Conservation (phyloP, 2,797 vertebrate genomes). For the Cheirogaleus major region DNA sequence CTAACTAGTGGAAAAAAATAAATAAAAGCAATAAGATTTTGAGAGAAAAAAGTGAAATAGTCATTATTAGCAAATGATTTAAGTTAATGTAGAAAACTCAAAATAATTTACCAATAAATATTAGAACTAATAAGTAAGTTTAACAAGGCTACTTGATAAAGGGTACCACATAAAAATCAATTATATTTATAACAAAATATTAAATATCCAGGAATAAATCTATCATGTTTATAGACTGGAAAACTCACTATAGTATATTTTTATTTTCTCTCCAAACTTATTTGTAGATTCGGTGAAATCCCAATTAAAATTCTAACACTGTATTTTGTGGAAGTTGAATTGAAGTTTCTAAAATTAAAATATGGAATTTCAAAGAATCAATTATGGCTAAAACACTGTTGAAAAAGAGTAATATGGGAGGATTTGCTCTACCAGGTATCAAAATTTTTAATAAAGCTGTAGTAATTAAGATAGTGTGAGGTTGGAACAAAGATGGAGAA, state of each 20-base stretch:
- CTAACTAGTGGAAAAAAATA: neutral
- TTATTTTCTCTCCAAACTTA: neutral
- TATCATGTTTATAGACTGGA: neutral
- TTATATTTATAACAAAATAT: neutral
- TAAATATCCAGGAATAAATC: neutral
- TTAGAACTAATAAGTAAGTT: neutral
- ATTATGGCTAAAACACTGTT: neutral
- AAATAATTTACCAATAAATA: neutral
- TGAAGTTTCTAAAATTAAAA: slow-evolving; percentile 12
- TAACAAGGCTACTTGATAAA: neutral
- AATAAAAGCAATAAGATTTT: neutral
- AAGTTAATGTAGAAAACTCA: neutral
- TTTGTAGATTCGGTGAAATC: neutral
- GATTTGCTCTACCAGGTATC: neutral
- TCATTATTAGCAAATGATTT: neutral
- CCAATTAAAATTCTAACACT: neutral
- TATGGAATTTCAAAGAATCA: neutral
- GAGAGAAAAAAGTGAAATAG: neutral
- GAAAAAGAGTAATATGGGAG: neutral
- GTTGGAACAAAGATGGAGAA: neutral
- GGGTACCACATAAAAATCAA: neutral
- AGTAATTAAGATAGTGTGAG: neutral
- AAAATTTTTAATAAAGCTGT: neutral
- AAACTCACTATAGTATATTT: neutral
- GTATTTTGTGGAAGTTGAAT: neutral